Percentiles rank a stretch among this genome's conserved stretches.
Evolutionary conservation across 2,888 invertebrate species (phyloP).

Genomic region (Notodonta ziczac): DNA sequence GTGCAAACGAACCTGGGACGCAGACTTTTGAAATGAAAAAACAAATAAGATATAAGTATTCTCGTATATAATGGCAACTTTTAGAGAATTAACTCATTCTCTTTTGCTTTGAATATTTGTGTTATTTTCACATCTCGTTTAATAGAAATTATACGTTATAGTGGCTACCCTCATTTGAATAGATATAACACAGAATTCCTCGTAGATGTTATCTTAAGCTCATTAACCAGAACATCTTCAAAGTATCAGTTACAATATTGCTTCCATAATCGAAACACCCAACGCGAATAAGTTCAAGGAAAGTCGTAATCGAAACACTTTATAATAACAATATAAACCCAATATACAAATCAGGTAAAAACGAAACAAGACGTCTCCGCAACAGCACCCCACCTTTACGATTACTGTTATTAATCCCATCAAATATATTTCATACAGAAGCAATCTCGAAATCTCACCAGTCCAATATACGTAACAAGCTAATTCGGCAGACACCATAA

Average conservation of each 20-base stretch:
- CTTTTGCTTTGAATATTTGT: background rate
- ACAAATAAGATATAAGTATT: background rate
- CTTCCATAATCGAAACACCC: too few relatives aligned
- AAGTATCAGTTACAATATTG: too few relatives aligned
- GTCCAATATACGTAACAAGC: constrained; percentile 42
- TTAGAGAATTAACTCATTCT: background rate
- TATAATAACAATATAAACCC: background rate
- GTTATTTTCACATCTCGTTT: background rate
- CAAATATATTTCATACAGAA: constrained; percentile 30
- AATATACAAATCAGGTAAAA: constrained; percentile 17
- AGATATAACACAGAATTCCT: too few relatives aligned
- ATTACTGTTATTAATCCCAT: constrained; percentile 34
- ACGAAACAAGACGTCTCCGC: constrained; percentile 18
- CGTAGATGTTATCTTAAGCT: too few relatives aligned
- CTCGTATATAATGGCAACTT: background rate
- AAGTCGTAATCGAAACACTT: background rate
- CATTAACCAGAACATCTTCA: too few relatives aligned
- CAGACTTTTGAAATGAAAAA: background rate
- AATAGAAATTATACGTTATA: too few relatives aligned
- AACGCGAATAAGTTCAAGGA: background rate
- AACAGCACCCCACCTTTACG: constrained; percentile 21
- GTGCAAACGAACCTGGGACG: background rate
- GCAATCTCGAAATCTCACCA: constrained; percentile 35
- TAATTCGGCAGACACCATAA: constrained; percentile 44
- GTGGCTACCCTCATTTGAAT: too few relatives aligned